A percentile compares a stretch with the other conserved stretches of the same genome.
phyloP scores from a whole-genome alignment of 2,888 invertebrate species.

The Leucoma salicis region DNA sequence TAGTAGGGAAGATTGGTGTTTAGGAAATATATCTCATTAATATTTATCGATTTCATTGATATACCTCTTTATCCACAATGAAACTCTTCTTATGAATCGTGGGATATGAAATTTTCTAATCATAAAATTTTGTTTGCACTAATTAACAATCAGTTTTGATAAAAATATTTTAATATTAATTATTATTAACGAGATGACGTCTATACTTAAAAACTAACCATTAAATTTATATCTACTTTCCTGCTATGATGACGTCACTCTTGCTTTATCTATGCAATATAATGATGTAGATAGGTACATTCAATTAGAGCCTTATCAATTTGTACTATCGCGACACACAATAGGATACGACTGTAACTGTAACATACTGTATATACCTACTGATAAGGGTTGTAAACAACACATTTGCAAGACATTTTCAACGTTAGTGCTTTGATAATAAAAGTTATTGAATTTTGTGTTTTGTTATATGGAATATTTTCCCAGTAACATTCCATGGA shows the following conservation, averaged over 20 bases:
- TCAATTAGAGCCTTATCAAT: conserved; percentile 33
- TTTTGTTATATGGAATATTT: conserved; percentile 26
- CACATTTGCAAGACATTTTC: conserved; percentile 6
- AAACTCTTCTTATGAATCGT: too few relatives aligned
- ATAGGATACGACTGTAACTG: conserved; percentile 21
- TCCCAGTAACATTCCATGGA: conserved; percentile 20
- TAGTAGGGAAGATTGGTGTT: too few relatives aligned
- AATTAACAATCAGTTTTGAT: too few relatives aligned
- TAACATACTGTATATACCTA: conserved; percentile 21
- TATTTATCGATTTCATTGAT: too few relatives aligned
- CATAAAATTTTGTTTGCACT: too few relatives aligned
- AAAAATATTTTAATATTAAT: too few relatives aligned
- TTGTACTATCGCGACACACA: conserved; percentile 23
- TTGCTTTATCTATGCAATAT: conserved; percentile 15
- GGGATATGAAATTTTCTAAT: too few relatives aligned
- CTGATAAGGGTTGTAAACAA: conserved; percentile 32
- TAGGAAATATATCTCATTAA: too few relatives aligned
- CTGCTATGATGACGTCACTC: conserved; percentile 23
- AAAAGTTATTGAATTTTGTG: conserved; percentile 11
- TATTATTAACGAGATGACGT: background rate
- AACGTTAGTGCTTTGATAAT: background rate
- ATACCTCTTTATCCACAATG: too few relatives aligned
- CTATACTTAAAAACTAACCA: background rate
- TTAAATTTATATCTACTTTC: background rate
- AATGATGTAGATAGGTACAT: conserved; percentile 19